phyloP scores from a whole-genome alignment of 2,797 vertebrate genomes.

The Chaetodon trifasciatus region DNA sequence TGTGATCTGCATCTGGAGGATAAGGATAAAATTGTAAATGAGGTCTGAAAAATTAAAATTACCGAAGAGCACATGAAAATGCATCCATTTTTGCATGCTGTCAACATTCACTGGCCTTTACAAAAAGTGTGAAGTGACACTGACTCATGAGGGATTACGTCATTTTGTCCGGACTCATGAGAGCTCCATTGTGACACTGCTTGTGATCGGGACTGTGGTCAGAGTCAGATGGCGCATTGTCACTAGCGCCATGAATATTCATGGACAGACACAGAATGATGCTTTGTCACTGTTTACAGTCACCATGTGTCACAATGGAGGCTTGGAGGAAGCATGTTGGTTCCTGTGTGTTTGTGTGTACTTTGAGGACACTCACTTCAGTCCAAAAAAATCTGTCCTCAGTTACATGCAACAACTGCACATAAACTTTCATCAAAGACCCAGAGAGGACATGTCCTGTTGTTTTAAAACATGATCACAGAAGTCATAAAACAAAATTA shows the following conservation, averaged over 20 bases:
- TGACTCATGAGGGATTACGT: constrained; percentile 18
- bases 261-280: constrained; percentile 30
- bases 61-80: background rate
- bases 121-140: background rate
- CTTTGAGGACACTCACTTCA: background rate
- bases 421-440: constrained; percentile 28
- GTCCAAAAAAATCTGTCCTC: constrained; percentile 12
- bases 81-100: background rate
- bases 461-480: constrained; percentile 31
- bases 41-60: background rate
- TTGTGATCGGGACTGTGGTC: constrained; percentile 29
- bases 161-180: constrained; percentile 29
- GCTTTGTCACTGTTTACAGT: constrained; percentile 50
- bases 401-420: background rate
- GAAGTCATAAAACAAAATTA: constrained; percentile 9
- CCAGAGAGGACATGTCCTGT: background rate
- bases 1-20: background rate
- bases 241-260: constrained; percentile 62
- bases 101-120: background rate
- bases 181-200: constrained; percentile 43
- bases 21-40: background rate
- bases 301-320: background rate
- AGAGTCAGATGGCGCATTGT: constrained; percentile 52
- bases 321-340: constrained; percentile 26
- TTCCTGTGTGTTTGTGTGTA: constrained; percentile 15